A percentile compares a stretch with the other conserved stretches of the same genome.
Conservation (phyloP, 1,140 invertebrate species). For the Listronotus bonariensis region DNA sequence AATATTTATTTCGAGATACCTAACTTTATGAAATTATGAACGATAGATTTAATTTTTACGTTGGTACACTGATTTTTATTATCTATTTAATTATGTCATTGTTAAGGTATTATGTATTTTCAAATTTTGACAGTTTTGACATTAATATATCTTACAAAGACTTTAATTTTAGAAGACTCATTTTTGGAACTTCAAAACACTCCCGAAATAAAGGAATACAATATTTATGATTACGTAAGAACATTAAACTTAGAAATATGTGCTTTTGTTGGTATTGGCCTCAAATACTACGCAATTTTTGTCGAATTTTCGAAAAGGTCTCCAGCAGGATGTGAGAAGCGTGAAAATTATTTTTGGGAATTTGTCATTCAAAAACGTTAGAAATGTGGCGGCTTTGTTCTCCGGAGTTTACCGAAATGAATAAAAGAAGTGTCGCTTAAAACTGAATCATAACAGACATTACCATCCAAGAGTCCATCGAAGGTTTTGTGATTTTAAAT, state of each 20-base stretch:
- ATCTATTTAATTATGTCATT: not conserved
- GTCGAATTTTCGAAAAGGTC: slow-evolving; percentile 7
- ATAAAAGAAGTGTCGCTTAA: slow-evolving; percentile 34
- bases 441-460: slow-evolving; percentile 27
- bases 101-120: slow-evolving; percentile 20
- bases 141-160: slow-evolving; percentile 15
- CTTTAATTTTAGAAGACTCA: slow-evolving; percentile 3
- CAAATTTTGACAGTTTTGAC: slow-evolving; percentile 35
- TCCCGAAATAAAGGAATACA: slow-evolving; percentile 22
- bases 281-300: slow-evolving; percentile 42
- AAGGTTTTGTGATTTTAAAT: slow-evolving; percentile 43
- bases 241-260: slow-evolving; percentile 38
- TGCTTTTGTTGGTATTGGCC: slow-evolving; percentile 38
- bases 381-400: slow-evolving; percentile 40
- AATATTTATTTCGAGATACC: no score
- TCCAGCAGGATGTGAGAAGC: slow-evolving; percentile 11
- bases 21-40: no score
- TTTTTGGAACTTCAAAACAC: slow-evolving; percentile 11
- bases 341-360: slow-evolving; percentile 38
- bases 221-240: slow-evolving; percentile 36
- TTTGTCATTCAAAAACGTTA: slow-evolving; percentile 38
- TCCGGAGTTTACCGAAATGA: slow-evolving; percentile 19
- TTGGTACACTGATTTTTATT: no score
- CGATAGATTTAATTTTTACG: no score
- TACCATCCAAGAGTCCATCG: slow-evolving; percentile 40